Base-by-base conservation (phyloP, 1,140 invertebrate species). In the Ylistrum balloti region DNA sequence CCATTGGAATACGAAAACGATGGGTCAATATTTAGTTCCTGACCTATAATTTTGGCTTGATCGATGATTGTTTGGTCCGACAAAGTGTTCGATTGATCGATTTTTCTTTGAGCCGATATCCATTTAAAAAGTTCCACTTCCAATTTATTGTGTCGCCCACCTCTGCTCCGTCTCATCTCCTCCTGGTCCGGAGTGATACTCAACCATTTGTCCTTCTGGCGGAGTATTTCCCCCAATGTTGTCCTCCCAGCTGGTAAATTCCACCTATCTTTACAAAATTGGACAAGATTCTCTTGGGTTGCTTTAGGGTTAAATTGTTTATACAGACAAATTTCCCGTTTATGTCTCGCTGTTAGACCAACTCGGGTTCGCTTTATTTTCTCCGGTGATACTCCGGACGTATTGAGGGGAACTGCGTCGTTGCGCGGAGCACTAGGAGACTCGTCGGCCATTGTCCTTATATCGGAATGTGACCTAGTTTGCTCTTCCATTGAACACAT, bases 391-490 rank as follows among this genome's bases (percentile, higher is more conserved):
- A n/a, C 22, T 28, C 56, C 56, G 13, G 56, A 17, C 56, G 56
- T 28, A 28, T 28, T 28, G 20, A 3, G 22, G 22, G 28, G 0
- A 28, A 9, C 11, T 74, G 56, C 22, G 56, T n/a, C 56, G n/a
- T 74, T 74, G 56, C 56, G 17, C n/a, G 1, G 56, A 74, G 2
- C 5, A 74, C n/a, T 28, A n/a, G 5, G 22, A 74, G n/a, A 5
- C 56, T 74, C 56, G 56, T 74, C 56, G 22, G n/a, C 56, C 56
- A 74, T 74, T 74, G 56, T 74, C 56, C 56, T 74, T 74, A 74
- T 74, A 74, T 74, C 56, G 56, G 56, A 74, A 74, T 74, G 56
- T 74, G 56, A 74, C 56, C 56, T 74, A 74, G 56, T 74, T 74
- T 74, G 22, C 5, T 74, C 56, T 74, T 74, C 56, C 0, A 11